These are phyloP conservation scores for Ispidina lecontei DNA, from an alignment of 2,797 vertebrate species.

Conservation along the genomic window DNA sequence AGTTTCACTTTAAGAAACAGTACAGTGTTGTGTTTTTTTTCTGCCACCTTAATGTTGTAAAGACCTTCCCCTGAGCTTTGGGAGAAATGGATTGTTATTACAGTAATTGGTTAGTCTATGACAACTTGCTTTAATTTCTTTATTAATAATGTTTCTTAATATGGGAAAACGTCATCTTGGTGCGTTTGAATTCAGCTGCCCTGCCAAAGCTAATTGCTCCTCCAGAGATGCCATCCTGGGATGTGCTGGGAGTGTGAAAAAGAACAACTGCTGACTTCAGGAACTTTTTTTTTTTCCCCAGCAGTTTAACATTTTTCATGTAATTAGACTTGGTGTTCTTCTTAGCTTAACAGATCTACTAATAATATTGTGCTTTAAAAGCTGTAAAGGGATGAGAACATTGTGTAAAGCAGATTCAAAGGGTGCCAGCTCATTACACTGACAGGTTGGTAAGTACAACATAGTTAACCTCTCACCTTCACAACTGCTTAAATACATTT, in stretches of 20 bases:
- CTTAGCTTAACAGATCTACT: constrained; percentile 67
- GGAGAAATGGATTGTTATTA: constrained; percentile 51
- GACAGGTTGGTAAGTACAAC: constrained; percentile 30
- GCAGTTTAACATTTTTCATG: constrained; percentile 69
- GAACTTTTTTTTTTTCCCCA: constrained; percentile 66
- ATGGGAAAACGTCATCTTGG: constrained; percentile 51
- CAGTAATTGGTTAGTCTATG: constrained; percentile 65
- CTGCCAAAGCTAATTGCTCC: constrained; percentile 75
- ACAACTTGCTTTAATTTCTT: constrained; percentile 70
- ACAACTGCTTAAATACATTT: constrained; percentile 31
- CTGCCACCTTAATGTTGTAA: constrained; percentile 5
- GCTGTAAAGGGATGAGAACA: neutral
- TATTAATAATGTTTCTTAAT: constrained; percentile 75
- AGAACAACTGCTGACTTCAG: constrained; percentile 68
- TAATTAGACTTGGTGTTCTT: constrained; percentile 67
- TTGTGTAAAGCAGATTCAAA: constrained; percentile 10
- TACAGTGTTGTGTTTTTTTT: neutral
- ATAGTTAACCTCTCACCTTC: constrained; percentile 28
- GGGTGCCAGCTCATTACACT: constrained; percentile 12
- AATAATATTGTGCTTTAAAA: constrained; percentile 58
- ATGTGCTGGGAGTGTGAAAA: constrained; percentile 60
- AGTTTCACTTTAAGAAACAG: neutral
- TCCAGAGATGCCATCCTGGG: constrained; percentile 59
- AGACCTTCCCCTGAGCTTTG: constrained; percentile 50
- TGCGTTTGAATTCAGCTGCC: constrained; percentile 62